Percentiles rank a stretch among this genome's conserved stretches.
These are phyloP conservation scores for Apotomis turbidana DNA, from an alignment of 2,888 invertebrate genomes.

Conservation along the genomic window DNA sequence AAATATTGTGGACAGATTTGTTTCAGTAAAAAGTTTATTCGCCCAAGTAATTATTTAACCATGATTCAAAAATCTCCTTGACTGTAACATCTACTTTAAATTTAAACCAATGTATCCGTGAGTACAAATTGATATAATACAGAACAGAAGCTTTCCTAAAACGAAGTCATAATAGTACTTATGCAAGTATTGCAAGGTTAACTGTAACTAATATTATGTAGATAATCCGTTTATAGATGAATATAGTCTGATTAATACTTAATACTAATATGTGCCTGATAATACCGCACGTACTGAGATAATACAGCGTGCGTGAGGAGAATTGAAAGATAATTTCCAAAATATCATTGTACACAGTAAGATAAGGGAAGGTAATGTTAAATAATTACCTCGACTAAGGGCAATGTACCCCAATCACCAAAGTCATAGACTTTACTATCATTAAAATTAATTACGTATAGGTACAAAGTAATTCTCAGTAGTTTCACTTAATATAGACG, in stretches of 20 bases:
- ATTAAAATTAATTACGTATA: constrained; percentile 19
- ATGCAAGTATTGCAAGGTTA: constrained; percentile 29
- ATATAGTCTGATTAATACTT: constrained; percentile 34
- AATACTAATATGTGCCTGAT: constrained; percentile 31
- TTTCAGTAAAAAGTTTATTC: too few species aligned
- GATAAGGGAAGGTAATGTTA: constrained; percentile 35
- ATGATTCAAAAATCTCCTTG: too few species aligned
- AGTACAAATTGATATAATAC: too few species aligned
- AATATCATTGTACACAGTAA: constrained; percentile 35
- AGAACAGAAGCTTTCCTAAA: not conserved
- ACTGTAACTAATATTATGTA: constrained; percentile 5
- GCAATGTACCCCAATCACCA: constrained; percentile 37
- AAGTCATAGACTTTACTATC: constrained; percentile 36
- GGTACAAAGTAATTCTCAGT: constrained; percentile 10
- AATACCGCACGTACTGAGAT: constrained; percentile 38
- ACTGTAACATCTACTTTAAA: too few species aligned
- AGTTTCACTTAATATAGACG: constrained; percentile 11
- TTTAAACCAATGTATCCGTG: too few species aligned
- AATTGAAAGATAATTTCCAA: constrained; percentile 36
- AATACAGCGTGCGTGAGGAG: constrained; percentile 34
- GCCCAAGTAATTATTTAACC: too few species aligned
- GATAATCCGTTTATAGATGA: constrained; percentile 17
- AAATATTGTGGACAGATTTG: too few species aligned
- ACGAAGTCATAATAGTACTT: constrained; percentile 18
- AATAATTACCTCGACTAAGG: constrained; percentile 32